A percentile compares a stretch with the other conserved stretches of the same genome.
Conservation (phyloP, 2,888 invertebrate species). For the Ophion ventricosus region DNA sequence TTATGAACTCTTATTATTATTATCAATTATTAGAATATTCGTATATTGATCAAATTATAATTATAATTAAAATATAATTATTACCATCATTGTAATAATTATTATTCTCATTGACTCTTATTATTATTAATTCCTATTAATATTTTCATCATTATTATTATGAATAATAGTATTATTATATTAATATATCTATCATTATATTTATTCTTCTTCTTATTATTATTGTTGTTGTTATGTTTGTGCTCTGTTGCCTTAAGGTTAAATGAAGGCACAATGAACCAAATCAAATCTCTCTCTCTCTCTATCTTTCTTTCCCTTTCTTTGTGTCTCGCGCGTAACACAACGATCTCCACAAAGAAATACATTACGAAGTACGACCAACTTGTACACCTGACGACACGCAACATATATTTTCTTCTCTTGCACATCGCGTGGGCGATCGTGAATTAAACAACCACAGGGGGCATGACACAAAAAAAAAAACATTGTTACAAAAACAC, state of each 20-base stretch:
- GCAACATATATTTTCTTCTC: constrained; percentile 21
- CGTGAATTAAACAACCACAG: constrained; percentile 2
- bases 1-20: too few relatives aligned
- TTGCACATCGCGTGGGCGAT: constrained; percentile 20
- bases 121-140: too few relatives aligned
- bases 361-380: constrained; percentile 21
- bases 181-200: too few relatives aligned
- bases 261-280: neutral
- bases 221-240: neutral
- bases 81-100: too few relatives aligned
- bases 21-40: too few relatives aligned
- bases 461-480: neutral
- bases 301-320: neutral
- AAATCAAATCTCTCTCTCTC: neutral
- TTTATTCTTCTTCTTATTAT: too few relatives aligned
- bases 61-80: too few relatives aligned
- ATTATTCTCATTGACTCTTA: too few relatives aligned
- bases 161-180: too few relatives aligned
- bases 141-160: too few relatives aligned
- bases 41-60: too few relatives aligned
- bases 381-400: constrained; percentile 9
- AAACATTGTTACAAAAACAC: neutral
- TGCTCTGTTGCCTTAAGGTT: neutral
- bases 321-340: constrained; percentile 21
- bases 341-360: constrained; percentile 18